phyloP scores from a whole-genome alignment of 2,113 vertebrate species.

The Salvator merianae region DNA sequence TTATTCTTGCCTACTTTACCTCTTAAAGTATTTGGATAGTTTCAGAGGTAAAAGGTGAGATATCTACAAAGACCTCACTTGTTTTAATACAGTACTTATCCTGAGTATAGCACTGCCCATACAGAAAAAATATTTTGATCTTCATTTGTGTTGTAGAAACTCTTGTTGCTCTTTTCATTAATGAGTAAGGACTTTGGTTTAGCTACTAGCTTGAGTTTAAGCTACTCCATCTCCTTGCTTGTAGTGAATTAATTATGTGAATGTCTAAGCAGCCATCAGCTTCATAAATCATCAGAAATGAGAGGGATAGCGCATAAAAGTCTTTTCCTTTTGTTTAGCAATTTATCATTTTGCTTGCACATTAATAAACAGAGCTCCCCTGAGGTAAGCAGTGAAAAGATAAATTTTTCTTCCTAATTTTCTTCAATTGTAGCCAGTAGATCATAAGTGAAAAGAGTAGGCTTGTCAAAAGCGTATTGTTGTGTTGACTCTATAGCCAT shows the following conservation, averaged over 20 bases:
- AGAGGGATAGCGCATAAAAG: conserved; percentile 87
- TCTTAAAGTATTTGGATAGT: too few species aligned
- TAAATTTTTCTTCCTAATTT: conserved; percentile 86
- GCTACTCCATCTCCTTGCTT: conserved; percentile 74
- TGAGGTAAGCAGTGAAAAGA: conserved; percentile 79
- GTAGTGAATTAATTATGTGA: conserved; percentile 89
- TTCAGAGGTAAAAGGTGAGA: too few species aligned
- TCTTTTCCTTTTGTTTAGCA: conserved; percentile 84
- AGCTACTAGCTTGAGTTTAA: conserved; percentile 62
- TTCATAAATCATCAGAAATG: conserved; percentile 97
- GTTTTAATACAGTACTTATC: too few species aligned
- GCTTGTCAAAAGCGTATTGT: conserved; percentile 60
- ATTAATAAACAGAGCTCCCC: conserved; percentile 88
- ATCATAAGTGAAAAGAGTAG: conserved; percentile 74
- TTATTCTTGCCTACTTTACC: too few species aligned
- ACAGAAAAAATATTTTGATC: conserved; percentile 20
- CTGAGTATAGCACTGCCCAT: background rate
- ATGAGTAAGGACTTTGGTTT: conserved; percentile 40
- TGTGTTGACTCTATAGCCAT: conserved; percentile 43
- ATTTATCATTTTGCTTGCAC: conserved; percentile 85
- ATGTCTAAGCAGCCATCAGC: conserved; percentile 82
- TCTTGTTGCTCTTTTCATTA: conserved; percentile 48
- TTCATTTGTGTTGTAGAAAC: conserved; percentile 24
- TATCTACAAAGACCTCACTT: too few species aligned
- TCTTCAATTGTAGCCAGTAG: conserved; percentile 76